Conservation (phyloP, 2,797 vertebrate genomes). For the Melanotaenia parkinsoni region DNA sequence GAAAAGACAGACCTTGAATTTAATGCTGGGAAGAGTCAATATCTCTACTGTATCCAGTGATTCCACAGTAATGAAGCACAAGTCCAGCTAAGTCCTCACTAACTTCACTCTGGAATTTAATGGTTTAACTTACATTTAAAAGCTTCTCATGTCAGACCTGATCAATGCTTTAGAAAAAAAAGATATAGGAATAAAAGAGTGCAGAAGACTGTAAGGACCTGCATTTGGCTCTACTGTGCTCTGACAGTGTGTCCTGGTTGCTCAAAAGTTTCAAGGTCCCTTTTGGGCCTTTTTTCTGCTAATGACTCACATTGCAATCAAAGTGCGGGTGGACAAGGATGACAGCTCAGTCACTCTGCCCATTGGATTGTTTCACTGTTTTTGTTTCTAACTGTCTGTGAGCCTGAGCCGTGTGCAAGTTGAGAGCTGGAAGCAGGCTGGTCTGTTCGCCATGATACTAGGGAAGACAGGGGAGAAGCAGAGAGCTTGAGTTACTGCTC, state of each 20-base stretch:
- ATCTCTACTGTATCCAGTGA: slow-evolving; percentile 51
- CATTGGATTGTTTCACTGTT: slow-evolving; percentile 55
- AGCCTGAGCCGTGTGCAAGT: slow-evolving; percentile 37
- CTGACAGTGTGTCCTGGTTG: slow-evolving; percentile 53
- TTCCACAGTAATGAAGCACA: slow-evolving; percentile 51
- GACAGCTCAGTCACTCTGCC: slow-evolving; percentile 59
- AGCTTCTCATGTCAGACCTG: slow-evolving; percentile 44
- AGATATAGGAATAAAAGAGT: slow-evolving; percentile 44
- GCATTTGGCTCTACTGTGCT: slow-evolving; percentile 43
- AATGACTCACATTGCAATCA: slow-evolving; percentile 70
- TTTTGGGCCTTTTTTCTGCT: slow-evolving; percentile 69
- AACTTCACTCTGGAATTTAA: slow-evolving; percentile 43
- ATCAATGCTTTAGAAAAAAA: slow-evolving; percentile 36
- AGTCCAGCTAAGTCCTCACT: slow-evolving; percentile 28
- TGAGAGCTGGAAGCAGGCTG: slow-evolving; percentile 56
- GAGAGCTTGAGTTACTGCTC: slow-evolving; percentile 45
- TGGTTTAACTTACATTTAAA: slow-evolving; percentile 50
- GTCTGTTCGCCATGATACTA: slow-evolving; percentile 55
- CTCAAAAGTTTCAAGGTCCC: slow-evolving; percentile 69
- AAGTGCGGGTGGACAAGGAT: slow-evolving; percentile 47
- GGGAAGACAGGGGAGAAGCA: slow-evolving; percentile 59
- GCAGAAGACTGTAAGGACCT: slow-evolving; percentile 52
- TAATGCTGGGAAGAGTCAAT: slow-evolving; percentile 54
- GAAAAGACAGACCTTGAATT: slow-evolving; percentile 66
- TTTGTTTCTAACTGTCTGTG: slow-evolving; percentile 50